These are phyloP conservation scores for Channallabes apus DNA, from an alignment of 2,797 vertebrate genomes.

Conservation along the genomic window DNA sequence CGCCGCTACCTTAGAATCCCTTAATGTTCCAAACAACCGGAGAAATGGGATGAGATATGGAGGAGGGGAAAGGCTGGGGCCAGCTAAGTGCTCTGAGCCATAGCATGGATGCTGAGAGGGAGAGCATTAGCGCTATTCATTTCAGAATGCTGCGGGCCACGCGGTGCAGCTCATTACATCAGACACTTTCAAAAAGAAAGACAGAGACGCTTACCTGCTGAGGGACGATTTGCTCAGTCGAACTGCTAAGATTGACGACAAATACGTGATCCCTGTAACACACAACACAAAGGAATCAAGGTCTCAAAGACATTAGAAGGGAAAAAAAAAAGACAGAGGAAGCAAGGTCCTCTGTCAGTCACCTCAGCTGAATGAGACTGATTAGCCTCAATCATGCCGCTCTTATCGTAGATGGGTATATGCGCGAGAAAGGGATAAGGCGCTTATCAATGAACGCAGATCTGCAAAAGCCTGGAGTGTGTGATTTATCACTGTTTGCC, in stretches of 20 bases:
- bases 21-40: conserved; percentile 38
- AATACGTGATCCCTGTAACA: conserved; percentile 90
- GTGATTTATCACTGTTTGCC: conserved; percentile 2
- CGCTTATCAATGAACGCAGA: conserved; percentile 32
- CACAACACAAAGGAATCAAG: conserved; percentile 36
- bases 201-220: conserved; percentile 76
- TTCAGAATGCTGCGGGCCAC: conserved; percentile 30
- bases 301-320: conserved; percentile 9
- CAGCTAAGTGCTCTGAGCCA: conserved; percentile 35
- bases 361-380: conserved; percentile 50
- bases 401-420: conserved; percentile 38
- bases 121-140: conserved; percentile 43
- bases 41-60: conserved; percentile 38
- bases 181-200: conserved; percentile 12
- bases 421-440: conserved; percentile 7
- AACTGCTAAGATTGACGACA: conserved; percentile 82
- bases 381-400: conserved; percentile 54
- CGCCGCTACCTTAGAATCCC: conserved; percentile 35
- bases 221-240: conserved; percentile 80
- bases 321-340: background rate
- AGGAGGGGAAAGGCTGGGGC: conserved; percentile 17
- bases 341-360: conserved; percentile 35
- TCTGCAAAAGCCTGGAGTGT: conserved; percentile 1
- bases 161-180: conserved; percentile 23
- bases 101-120: conserved; percentile 22